Percentiles rank a stretch among this genome's conserved stretches.
Conservation (phyloP, 1,140 invertebrate genomes). For the Probaryconus sp. region DNA sequence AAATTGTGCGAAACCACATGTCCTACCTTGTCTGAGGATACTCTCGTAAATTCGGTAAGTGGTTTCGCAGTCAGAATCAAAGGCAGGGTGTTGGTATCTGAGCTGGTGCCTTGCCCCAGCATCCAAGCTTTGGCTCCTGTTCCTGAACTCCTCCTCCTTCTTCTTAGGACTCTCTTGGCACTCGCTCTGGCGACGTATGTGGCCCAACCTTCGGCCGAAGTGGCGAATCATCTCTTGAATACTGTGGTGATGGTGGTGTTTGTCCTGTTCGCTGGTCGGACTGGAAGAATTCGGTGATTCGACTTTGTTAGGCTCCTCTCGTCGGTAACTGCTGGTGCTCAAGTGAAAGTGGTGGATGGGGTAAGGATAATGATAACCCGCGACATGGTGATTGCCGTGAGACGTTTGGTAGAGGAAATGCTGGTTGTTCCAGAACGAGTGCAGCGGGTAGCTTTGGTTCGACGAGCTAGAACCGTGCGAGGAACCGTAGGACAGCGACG, state of each 20-base stretch:
- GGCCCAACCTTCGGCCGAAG: conserved; percentile 81
- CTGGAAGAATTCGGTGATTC: conserved; percentile 64
- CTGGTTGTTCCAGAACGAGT: conserved; percentile 54
- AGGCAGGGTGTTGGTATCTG: conserved; percentile 63
- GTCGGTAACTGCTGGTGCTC: conserved; percentile 40
- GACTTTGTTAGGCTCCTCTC: conserved; percentile 60
- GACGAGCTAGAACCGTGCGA: conserved; percentile 67
- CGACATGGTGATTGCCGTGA: conserved; percentile 65
- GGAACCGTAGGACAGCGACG: conserved; percentile 65
- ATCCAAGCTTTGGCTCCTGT: conserved; percentile 87
- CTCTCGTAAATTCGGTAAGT: conserved; percentile 89
- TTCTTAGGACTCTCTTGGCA: conserved; percentile 77
- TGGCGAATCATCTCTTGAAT: conserved; percentile 86
- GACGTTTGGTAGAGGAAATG: conserved; percentile 69
- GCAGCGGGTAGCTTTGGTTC: conserved; percentile 60
- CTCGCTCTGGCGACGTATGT: conserved; percentile 76
- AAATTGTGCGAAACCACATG: too few species aligned
- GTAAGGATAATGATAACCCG: conserved; percentile 57
- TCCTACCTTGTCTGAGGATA: conserved; percentile 90
- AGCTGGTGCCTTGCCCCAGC: conserved; percentile 79
- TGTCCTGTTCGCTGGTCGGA: conserved; percentile 68
- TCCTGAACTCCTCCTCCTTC: conserved; percentile 82
- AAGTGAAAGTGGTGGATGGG: conserved; percentile 63
- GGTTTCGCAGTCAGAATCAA: conserved; percentile 84
- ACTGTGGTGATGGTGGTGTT: conserved; percentile 73